phyloP scores from a whole-genome alignment of 2,113 vertebrate species.

The Oreochromis tanganicae region DNA sequence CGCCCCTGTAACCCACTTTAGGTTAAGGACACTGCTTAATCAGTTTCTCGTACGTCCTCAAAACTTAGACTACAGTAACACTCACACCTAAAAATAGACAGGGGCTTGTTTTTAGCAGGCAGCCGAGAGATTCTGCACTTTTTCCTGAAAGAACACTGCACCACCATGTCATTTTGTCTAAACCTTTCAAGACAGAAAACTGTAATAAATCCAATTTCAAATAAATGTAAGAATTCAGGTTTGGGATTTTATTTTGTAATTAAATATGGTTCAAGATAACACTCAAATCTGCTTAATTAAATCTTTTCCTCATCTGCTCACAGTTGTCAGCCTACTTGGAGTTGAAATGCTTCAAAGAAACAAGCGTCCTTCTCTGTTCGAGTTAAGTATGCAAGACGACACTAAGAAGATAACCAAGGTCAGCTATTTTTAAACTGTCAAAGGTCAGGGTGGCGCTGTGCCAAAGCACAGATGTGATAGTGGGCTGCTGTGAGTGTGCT shows the following conservation, averaged over 20 bases:
- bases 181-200: not conserved
- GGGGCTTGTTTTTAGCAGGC: conserved; percentile 28
- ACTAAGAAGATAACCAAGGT: not conserved
- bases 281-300: not conserved
- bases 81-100: conserved; percentile 54
- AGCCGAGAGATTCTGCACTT: conserved; percentile 60
- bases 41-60: conserved; percentile 9
- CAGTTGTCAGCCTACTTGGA: not conserved
- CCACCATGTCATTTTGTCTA: conserved; percentile 6
- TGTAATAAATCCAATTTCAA: accelerated
- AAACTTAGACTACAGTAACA: conserved; percentile 34
- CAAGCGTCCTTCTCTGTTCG: not conserved
- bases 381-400: not conserved
- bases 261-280: not conserved
- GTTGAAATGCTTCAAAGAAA: not conserved
- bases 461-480: not conserved
- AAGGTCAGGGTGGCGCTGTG: not conserved
- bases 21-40: not conserved
- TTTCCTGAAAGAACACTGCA: conserved; percentile 1
- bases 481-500: not conserved
- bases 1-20: not conserved
- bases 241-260: not conserved
- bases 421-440: conserved; percentile 16
- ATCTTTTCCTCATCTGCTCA: not conserved
- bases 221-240: not conserved